Percentiles rank a stretch among this genome's conserved stretches.
phyloP scores from a whole-genome alignment of 2,888 invertebrate genomes.

The Drosophila conformis region DNA sequence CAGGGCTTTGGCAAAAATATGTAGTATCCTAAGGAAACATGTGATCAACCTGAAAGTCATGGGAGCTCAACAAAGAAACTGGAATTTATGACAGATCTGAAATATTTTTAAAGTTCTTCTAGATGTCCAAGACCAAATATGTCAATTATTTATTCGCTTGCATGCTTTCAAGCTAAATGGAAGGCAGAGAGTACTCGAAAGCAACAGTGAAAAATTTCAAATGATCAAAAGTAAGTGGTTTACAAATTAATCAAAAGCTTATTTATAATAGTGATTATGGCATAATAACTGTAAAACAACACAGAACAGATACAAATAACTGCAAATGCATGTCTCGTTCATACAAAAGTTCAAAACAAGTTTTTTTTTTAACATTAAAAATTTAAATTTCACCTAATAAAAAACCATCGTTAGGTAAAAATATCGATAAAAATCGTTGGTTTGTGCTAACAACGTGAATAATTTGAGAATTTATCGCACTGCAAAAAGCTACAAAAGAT shows the following conservation, averaged over 20 bases:
- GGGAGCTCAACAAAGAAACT: neutral
- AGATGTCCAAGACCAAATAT: neutral
- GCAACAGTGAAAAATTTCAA: neutral
- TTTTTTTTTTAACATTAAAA: neutral
- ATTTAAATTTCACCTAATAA: too few species aligned
- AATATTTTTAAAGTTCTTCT: neutral
- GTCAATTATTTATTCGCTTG: too few species aligned
- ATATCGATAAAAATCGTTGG: neutral
- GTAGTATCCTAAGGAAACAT: neutral
- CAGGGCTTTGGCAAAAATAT: neutral
- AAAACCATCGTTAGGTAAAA: neutral
- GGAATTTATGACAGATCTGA: neutral
- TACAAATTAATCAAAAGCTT: neutral
- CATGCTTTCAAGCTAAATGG: neutral
- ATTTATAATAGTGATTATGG: neutral
- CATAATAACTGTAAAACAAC: neutral
- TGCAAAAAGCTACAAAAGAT: neutral
- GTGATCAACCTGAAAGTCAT: neutral
- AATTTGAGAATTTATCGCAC: neutral
- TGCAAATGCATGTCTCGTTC: neutral
- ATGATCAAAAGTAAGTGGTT: neutral
- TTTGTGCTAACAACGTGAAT: neutral
- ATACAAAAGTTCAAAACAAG: neutral
- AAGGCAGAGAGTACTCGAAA: neutral
- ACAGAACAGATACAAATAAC: neutral